Evolutionary conservation across 2,797 vertebrate species (phyloP).

Genomic region (Takifugu rubripes): DNA sequence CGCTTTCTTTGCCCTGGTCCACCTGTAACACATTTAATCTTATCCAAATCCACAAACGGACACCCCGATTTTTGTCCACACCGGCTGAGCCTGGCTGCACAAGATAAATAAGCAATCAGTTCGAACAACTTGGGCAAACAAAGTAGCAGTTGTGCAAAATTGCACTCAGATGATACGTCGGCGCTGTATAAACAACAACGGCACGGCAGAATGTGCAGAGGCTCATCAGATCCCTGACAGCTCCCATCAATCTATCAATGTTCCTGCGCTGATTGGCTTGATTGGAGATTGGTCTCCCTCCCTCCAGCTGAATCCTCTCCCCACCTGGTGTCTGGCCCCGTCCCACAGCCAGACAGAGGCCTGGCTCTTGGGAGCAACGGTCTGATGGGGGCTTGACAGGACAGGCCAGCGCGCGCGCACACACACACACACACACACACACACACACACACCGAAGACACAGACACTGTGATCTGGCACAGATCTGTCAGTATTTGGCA

Average conservation of each 20-base stretch:
- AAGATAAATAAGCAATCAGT: slow-evolving; percentile 67
- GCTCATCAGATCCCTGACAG: slow-evolving; percentile 66
- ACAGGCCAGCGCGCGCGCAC: slow-evolving; percentile 34
- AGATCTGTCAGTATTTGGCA: slow-evolving; percentile 19
- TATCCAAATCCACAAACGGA: slow-evolving; percentile 33
- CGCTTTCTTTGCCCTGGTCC: slow-evolving; percentile 42
- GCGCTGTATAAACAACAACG: slow-evolving; percentile 61
- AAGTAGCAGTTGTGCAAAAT: slow-evolving; percentile 63
- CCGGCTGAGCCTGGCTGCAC: slow-evolving; percentile 44
- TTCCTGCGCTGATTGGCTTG: slow-evolving; percentile 60
- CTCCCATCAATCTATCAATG: slow-evolving; percentile 70
- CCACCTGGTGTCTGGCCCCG: slow-evolving; percentile 62
- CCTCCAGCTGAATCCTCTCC: slow-evolving; percentile 50
- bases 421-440: slow-evolving; percentile 1
- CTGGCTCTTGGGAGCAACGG: slow-evolving; percentile 42
- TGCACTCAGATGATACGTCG: slow-evolving; percentile 69
- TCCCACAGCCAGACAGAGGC: slow-evolving; percentile 45
- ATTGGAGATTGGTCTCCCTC: slow-evolving; percentile 65
- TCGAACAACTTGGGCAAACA: slow-evolving; percentile 68
- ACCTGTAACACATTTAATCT: slow-evolving; percentile 69
- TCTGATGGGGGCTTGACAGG: slow-evolving; percentile 50
- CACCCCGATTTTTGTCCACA: slow-evolving; percentile 31
- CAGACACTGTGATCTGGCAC: slow-evolving; percentile 15
- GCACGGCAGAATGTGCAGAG: slow-evolving; percentile 47
- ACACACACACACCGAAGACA: slow-evolving; percentile 1